Base-by-base conservation (phyloP, 2,888 invertebrate genomes). In the Ectobius pallidus region DNA sequence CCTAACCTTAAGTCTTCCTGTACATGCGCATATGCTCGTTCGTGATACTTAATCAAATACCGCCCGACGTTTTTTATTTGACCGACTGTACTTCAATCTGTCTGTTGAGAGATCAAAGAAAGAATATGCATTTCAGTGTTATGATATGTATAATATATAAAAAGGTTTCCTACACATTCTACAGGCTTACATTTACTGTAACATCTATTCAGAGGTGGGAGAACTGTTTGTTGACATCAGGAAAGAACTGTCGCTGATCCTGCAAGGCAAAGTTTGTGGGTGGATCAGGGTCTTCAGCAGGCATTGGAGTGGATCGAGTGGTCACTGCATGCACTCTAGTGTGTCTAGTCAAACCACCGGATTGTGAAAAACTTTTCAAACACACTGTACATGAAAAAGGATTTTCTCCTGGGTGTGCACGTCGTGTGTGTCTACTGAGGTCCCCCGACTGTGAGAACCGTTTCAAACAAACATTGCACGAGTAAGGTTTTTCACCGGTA, bases 401-500 rank as follows among this genome's bases (percentile, higher is more conserved):
- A 18, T 65, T 65, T 27, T 65, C 65, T 16, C 65, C 65, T 25
- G 65, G 65, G 9, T 65, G 65, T n/a, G 65, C 65, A 22, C 65
- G 65, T n/a, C 65, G 27, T 3, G 65, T 65, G 18, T 65, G 65
- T 27, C 65, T 42, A 44, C 70, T 70, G 6, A 70, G 39, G 18
- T 70, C 58, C 14, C 58, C 70, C 1, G 70, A 70, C 30, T 58
- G 70, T 42, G 70, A 70, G 42, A 70, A 70, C 25, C 58, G 32
- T 18, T 70, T 70, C 55, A 55, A 32, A 44, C 70, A 70, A 18
- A 42, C 61, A 2, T 22, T 42, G 42, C 70, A 70, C 11, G 58
- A 58, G 16, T 61, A 70, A 18, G 70, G 70, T 25, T 44, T 80
- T 22, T 75, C 20, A 0, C 80, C 80, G 0, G 79, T 78, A 77